A percentile compares a stretch with the other conserved stretches of the same genome.
These are phyloP conservation scores for Eudasyphora cyanicolor DNA, from an alignment of 2,888 invertebrate species.

Conservation along the genomic window DNA sequence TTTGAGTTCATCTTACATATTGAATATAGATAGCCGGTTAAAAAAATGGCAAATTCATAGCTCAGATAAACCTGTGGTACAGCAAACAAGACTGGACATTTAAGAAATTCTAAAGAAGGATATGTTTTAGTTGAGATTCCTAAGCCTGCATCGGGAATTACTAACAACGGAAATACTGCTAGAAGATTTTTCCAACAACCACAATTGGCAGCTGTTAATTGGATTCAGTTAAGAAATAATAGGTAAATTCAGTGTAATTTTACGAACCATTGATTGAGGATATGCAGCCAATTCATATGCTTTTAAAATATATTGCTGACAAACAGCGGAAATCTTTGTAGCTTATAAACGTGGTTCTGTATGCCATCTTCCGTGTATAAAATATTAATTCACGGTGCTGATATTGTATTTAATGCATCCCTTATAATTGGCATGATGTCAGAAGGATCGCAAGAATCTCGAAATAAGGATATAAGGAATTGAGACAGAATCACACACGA, in stretches of 20 bases:
- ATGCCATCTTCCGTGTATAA: too few species aligned
- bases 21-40: too few species aligned
- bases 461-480: background rate
- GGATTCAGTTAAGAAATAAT: too few species aligned
- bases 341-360: slow-evolving; percentile 46
- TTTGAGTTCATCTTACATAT: too few species aligned
- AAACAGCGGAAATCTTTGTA: slow-evolving; percentile 53
- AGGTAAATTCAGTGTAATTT: slow-evolving; percentile 18
- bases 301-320: slow-evolving; percentile 37
- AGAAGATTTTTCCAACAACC: slow-evolving; percentile 55
- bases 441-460: background rate
- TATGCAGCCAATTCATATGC: background rate
- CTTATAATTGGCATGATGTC: too few species aligned
- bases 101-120: background rate
- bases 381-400: slow-evolving; percentile 33
- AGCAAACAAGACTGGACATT: background rate
- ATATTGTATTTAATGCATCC: too few species aligned
- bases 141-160: slow-evolving; percentile 44
- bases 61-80: too few species aligned
- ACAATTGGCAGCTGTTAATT: slow-evolving; percentile 29
- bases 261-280: background rate
- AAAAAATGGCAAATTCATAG: background rate
- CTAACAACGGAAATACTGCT: slow-evolving; percentile 52
- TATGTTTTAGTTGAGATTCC: slow-evolving; percentile 52
- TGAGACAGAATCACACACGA: too few species aligned